Conservation (phyloP, 2,113 vertebrate genomes). For the Bos taurus region DNA sequence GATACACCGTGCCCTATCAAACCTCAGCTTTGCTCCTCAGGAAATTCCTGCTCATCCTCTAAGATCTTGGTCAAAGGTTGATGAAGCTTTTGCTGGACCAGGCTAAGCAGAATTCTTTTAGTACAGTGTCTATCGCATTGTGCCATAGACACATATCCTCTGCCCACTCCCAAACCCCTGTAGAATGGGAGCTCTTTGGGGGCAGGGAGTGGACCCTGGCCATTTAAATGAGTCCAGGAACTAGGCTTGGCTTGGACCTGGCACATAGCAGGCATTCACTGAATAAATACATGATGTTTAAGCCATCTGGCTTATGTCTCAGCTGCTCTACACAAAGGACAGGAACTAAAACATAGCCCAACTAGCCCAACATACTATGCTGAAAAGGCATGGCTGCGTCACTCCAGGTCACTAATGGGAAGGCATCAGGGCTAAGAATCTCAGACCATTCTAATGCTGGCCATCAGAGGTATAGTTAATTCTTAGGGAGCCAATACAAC, state of each 20-base stretch:
- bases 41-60: not conserved
- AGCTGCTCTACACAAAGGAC: not conserved
- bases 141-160: not conserved
- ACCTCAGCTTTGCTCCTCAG: not conserved
- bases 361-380: not conserved
- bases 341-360: slow-evolving; percentile 9
- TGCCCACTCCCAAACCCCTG: not conserved
- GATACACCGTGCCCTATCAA: not conserved
- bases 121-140: not conserved
- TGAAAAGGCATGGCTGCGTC: not conserved
- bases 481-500: not conserved
- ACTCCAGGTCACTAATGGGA: not conserved
- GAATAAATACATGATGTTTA: not conserved
- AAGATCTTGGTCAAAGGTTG: slow-evolving; percentile 17
- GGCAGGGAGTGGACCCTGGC: not conserved
- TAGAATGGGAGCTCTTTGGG: not conserved
- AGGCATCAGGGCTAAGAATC: not conserved
- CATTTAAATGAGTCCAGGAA: slow-evolving; percentile 7
- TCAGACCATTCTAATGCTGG: not conserved
- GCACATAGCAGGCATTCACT: not conserved
- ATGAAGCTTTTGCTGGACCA: not conserved
- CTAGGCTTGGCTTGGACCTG: not conserved
- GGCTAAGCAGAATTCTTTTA: not conserved
- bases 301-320: slow-evolving; percentile 5
- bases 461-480: not conserved